Conservation (phyloP, 2,888 invertebrate species). For the Nomada ruficornis region DNA sequence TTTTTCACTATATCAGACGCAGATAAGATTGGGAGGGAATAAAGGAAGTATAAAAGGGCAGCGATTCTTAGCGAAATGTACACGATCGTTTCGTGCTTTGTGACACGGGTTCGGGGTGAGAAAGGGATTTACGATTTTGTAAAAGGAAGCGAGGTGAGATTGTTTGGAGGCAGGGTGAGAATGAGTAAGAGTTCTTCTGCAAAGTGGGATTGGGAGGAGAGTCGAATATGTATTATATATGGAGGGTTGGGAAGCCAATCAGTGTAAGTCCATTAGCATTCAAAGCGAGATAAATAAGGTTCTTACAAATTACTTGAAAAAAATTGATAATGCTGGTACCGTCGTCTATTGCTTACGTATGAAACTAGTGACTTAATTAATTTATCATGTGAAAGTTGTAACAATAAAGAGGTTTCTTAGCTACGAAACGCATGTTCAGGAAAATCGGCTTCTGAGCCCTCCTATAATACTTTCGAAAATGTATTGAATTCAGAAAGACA, state of each 20-base stretch:
- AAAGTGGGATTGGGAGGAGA: not conserved
- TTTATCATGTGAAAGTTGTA: too few species aligned
- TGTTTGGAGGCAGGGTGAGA: not conserved
- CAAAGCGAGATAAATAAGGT: too few species aligned
- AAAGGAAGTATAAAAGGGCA: conserved; percentile 38
- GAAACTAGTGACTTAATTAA: too few species aligned
- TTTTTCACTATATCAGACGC: conserved; percentile 39
- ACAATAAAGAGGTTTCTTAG: too few species aligned
- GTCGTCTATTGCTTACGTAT: too few species aligned
- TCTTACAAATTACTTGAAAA: too few species aligned
- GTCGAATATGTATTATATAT: not conserved
- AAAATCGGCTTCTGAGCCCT: too few species aligned
- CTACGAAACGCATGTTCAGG: too few species aligned
- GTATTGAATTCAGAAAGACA: not conserved
- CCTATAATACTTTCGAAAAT: not conserved
- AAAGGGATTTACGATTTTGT: conserved; percentile 9
- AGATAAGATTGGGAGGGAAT: conserved; percentile 47
- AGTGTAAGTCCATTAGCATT: too few species aligned
- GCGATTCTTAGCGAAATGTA: conserved; percentile 22
- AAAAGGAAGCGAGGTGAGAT: not conserved
- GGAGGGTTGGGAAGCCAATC: too few species aligned
- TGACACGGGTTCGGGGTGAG: not conserved
- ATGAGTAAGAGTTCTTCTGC: not conserved
- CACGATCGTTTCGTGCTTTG: not conserved
- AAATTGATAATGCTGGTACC: too few species aligned